These are phyloP conservation scores for Megaceryle alcyon DNA, from an alignment of 2,797 vertebrate genomes.

Conservation along the genomic window DNA sequence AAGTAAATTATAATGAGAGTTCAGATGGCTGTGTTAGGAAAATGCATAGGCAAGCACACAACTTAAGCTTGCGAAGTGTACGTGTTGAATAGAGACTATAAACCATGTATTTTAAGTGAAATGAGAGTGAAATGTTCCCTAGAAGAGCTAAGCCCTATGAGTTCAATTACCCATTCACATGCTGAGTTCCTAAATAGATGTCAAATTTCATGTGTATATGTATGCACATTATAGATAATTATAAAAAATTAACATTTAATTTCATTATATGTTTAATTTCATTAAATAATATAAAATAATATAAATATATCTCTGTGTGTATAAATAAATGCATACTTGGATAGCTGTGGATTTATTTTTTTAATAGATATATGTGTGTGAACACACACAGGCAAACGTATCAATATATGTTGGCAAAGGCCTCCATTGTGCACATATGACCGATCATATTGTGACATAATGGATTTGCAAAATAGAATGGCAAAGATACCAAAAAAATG, in stretches of 20 bases:
- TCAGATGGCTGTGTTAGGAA: conserved; percentile 3
- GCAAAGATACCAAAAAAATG: not conserved
- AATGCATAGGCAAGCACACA: not conserved
- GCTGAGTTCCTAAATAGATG: not conserved
- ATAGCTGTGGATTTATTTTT: not conserved
- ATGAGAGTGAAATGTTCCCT: not conserved
- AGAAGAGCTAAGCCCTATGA: not conserved
- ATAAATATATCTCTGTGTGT: not conserved
- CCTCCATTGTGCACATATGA: not conserved
- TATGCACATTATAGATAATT: conserved; percentile 1
- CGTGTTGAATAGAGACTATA: not conserved
- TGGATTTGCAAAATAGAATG: not conserved
- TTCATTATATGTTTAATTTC: not conserved
- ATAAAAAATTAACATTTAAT: not conserved
- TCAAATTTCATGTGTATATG: not conserved
- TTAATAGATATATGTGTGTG: not conserved
- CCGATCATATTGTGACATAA: not conserved
- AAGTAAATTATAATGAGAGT: conserved; percentile 27
- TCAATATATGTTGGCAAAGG: not conserved
- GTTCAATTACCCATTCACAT: conserved; percentile 17
- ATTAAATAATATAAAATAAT: not conserved
- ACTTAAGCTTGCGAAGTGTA: not conserved
- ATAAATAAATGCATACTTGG: not conserved
- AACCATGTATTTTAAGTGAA: conserved; percentile 25
- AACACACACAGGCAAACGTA: not conserved